Base-by-base conservation (phyloP, 2,113 vertebrate species). In the Psilopogon haemacephalus region DNA sequence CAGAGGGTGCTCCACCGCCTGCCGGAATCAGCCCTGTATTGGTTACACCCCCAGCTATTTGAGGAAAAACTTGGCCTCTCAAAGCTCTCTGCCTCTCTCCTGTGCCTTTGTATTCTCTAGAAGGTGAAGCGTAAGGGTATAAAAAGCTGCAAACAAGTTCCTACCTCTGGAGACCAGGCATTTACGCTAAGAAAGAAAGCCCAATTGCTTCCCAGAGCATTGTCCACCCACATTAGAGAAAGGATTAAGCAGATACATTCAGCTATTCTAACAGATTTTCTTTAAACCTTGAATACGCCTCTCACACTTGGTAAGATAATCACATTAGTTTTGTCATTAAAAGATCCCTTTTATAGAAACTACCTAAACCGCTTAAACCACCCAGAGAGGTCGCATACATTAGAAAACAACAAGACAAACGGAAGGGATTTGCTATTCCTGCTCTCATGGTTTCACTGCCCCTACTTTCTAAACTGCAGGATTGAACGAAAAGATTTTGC, bases 321-420 rank as follows among this genome's bases (percentile, higher is more conserved):
- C 99, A 99, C 99, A 99, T 99, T 99, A 99, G 98, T 98, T 99
- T 99, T 99, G 99, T 99, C 98, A 98, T 99, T 98, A 99, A 99
- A 99, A 98, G 98, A 98, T 98, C 97, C 98, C 98, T 98, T 98
- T 98, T 98, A 98, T 98, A 97, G 97, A 98, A 98, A 98, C 97
- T 97, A 98, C 98, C 98, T 99, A 98, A 99, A 99, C 98, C 97
- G 98, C 98, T 99, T 99, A 99, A 98, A 98, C 98, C 98, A 98
- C 98, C 98, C 98, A 99, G 98, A 98, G 98, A 98, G 98, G 98
- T 98, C 97, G 98, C 98, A 99, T 99, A 98, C 97, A 99, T 99
- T 98, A 98, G 95, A 96, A 96, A 97, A 96, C 97, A 95, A 94
- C 95, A 96, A 97, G 97, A 97, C 97, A 98, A 98, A 98, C 97